Conservation (phyloP, 2,113 vertebrate genomes). For the Terrapene triunguis region DNA sequence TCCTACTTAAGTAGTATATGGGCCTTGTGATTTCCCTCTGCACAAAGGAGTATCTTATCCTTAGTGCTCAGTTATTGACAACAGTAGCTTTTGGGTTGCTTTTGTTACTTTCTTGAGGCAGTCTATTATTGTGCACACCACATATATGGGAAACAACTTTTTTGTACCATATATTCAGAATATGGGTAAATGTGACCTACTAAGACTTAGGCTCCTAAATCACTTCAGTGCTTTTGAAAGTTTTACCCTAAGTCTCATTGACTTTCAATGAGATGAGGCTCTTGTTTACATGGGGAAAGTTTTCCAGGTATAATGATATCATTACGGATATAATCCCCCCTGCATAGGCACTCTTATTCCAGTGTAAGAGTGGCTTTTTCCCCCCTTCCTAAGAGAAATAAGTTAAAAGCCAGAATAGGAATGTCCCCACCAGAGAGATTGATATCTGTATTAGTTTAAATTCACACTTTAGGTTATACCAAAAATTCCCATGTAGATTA, state of each 20-base stretch:
- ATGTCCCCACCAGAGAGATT: too few species aligned
- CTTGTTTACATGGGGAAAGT: neutral
- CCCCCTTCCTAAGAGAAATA: neutral
- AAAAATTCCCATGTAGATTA: neutral
- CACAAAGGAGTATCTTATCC: too few species aligned
- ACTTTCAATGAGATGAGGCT: neutral
- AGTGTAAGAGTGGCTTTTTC: neutral
- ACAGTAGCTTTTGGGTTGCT: too few species aligned
- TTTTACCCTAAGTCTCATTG: neutral
- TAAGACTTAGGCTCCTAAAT: neutral
- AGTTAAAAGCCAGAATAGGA: neutral
- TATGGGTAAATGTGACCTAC: neutral
- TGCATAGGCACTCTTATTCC: neutral
- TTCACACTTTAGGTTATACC: neutral
- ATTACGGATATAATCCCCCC: neutral
- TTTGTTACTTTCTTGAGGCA: too few species aligned
- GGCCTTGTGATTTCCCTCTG: too few species aligned
- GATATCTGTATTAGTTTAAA: neutral
- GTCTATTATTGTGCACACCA: neutral
- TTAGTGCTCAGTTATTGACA: too few species aligned
- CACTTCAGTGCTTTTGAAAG: too few species aligned
- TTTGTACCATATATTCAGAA: neutral
- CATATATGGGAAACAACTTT: neutral
- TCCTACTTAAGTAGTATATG: too few species aligned
- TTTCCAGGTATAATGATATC: neutral